Conservation (phyloP, 1,140 invertebrate species). For the Limonius californicus region DNA sequence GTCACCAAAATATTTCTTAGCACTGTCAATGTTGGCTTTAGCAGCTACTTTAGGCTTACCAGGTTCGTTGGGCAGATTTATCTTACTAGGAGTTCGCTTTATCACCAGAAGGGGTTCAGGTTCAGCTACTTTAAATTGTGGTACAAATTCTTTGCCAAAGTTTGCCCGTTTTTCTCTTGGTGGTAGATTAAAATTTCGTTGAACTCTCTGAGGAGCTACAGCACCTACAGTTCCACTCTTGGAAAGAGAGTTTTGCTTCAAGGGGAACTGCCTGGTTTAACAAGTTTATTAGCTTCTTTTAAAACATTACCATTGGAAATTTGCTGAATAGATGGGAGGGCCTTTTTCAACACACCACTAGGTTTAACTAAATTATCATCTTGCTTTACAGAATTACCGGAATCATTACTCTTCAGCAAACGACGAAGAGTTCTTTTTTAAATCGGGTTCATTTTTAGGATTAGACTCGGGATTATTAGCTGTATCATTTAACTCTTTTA, state of each 20-base stretch:
- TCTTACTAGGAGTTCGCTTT: conserved; percentile 46
- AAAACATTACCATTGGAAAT: background rate
- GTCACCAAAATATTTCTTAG: conserved; percentile 45
- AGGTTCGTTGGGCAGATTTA: conserved; percentile 43
- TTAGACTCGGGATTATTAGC: too few relatives aligned
- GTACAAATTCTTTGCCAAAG: conserved; percentile 37
- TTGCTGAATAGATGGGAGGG: background rate
- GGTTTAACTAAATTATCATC: background rate
- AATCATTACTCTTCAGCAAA: too few relatives aligned
- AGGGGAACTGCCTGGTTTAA: background rate
- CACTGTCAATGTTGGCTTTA: conserved; percentile 32
- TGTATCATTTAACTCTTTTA: background rate
- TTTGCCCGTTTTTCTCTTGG: conserved; percentile 37
- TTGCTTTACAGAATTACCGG: too few relatives aligned
- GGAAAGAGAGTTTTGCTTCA: conserved; percentile 18
- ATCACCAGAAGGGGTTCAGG: conserved; percentile 44
- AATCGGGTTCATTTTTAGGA: too few relatives aligned
- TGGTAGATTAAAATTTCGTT: conserved; percentile 40
- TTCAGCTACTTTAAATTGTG: conserved; percentile 30
- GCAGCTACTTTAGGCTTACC: conserved; percentile 44
- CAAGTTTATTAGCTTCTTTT: background rate
- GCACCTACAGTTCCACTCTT: conserved; percentile 34
- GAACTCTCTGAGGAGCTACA: background rate
- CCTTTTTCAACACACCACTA: background rate
- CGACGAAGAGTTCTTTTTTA: too few relatives aligned